These are phyloP conservation scores for Mylabris sibirica DNA, from an alignment of 2,888 invertebrate genomes.

Conservation along the genomic window DNA sequence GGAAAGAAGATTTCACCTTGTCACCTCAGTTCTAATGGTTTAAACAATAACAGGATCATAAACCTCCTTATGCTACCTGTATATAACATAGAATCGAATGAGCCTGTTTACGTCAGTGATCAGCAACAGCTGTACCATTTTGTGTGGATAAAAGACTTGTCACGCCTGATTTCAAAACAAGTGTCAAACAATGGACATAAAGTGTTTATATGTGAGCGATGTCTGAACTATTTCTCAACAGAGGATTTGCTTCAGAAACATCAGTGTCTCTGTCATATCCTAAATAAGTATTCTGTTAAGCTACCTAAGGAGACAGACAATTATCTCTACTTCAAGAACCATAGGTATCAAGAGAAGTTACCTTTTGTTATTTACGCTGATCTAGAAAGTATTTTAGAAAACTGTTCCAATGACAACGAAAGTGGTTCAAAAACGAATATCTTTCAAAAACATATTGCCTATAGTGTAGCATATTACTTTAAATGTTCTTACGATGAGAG, in stretches of 20 bases:
- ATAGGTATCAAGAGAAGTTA: slow-evolving; percentile 23
- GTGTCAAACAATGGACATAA: no score
- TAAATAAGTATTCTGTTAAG: slow-evolving; percentile 20
- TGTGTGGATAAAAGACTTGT: no score
- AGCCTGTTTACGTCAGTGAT: no score
- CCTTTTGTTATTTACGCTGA: slow-evolving; percentile 39
- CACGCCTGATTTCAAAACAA: no score
- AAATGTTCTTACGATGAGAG: slow-evolving; percentile 40
- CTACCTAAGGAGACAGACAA: slow-evolving; percentile 26
- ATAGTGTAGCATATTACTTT: slow-evolving; percentile 39
- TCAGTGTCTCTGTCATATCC: slow-evolving; percentile 25
- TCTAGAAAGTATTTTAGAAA: slow-evolving; percentile 31
- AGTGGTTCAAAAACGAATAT: slow-evolving; percentile 26
- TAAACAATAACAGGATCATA: no score
- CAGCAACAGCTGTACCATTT: no score
- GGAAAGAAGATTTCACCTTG: no score
- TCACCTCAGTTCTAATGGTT: no score
- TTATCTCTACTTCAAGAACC: slow-evolving; percentile 28
- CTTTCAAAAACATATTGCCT: slow-evolving; percentile 37
- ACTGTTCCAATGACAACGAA: not conserved
- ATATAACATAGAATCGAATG: no score
- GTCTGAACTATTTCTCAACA: slow-evolving; percentile 28
- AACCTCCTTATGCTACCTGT: no score
- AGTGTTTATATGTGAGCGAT: no score
- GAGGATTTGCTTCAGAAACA: slow-evolving; percentile 21